A percentile compares a stretch with the other conserved stretches of the same genome.
Evolutionary conservation across 2,113 vertebrate species (phyloP).

Genomic region (Elachura formosa): DNA sequence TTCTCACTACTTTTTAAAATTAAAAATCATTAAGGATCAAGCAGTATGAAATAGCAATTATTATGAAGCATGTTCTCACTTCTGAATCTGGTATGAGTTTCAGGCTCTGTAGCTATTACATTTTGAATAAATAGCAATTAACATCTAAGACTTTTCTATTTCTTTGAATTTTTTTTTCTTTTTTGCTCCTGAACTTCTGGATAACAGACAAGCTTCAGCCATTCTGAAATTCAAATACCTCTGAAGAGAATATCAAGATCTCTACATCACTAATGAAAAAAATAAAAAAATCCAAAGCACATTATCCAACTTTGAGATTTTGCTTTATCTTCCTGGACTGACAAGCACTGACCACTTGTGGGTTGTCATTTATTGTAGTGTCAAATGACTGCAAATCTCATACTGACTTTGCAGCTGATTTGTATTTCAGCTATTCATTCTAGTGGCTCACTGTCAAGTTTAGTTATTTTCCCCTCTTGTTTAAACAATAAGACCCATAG

Average conservation of each 20-base stretch:
- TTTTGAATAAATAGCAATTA: conserved; percentile 67
- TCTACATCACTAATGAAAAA: neutral
- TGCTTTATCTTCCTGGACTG: neutral
- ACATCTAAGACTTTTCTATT: conserved; percentile 36
- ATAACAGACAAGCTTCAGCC: conserved; percentile 20
- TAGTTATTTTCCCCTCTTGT: neutral
- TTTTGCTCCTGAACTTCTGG: neutral
- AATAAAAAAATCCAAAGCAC: neutral
- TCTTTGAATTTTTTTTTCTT: neutral
- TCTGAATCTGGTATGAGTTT: conserved; percentile 47
- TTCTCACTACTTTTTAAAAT: conserved; percentile 40
- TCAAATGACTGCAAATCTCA: neutral
- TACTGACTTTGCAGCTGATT: neutral
- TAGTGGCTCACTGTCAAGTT: neutral
- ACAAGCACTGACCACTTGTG: neutral
- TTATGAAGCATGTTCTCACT: conserved; percentile 15
- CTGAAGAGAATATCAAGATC: neutral
- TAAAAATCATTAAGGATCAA: conserved; percentile 43
- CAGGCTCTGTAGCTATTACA: conserved; percentile 33
- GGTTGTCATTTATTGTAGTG: neutral
- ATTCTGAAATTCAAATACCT: conserved; percentile 30
- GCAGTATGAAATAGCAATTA: conserved; percentile 46
- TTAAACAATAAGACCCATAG: neutral
- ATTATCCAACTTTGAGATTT: neutral
- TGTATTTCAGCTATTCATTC: neutral